Evolutionary conservation across 1,140 invertebrate genomes (phyloP).

Genomic region (Drosophila tsacasi): DNA sequence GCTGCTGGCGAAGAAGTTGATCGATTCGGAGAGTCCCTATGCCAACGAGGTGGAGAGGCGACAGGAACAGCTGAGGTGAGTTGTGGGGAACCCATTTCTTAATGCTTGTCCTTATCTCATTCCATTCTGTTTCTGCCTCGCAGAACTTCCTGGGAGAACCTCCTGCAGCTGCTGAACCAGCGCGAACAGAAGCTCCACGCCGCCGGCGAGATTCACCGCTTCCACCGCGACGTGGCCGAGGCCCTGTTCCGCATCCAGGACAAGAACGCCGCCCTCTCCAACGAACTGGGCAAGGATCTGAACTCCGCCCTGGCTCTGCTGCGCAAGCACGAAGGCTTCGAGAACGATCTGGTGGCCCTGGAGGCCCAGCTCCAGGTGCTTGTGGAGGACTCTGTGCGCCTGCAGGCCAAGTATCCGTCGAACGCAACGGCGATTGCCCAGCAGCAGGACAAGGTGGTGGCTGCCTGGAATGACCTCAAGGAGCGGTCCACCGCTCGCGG

Average conservation of each 20-base stretch:
- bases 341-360: slow-evolving; percentile 97
- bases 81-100: neutral
- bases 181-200: slow-evolving; percentile 94
- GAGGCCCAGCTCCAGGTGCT: slow-evolving; percentile 96
- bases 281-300: slow-evolving; percentile 94
- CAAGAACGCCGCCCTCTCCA: slow-evolving; percentile 93
- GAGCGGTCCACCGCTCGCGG: slow-evolving; percentile 91
- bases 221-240: slow-evolving; percentile 98
- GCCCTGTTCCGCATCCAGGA: slow-evolving; percentile 95
- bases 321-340: slow-evolving; percentile 96
- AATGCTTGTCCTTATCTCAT: neutral
- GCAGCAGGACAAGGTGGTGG: slow-evolving; percentile 93
- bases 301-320: slow-evolving; percentile 94
- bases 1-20: slow-evolving; percentile 94
- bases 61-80: slow-evolving; percentile 94
- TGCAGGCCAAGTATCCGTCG: slow-evolving; percentile 96
- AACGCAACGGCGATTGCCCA: slow-evolving; percentile 96
- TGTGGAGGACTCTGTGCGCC: slow-evolving; percentile 95
- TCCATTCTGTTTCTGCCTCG: too few relatives aligned
- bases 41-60: slow-evolving; percentile 94
- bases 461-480: slow-evolving; percentile 95
- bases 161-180: slow-evolving; percentile 94
- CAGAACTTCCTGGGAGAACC: slow-evolving; percentile 91
- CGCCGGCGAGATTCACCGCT: slow-evolving; percentile 97
- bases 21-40: slow-evolving; percentile 95